Percentiles rank a stretch among this genome's conserved stretches.
Conservation (phyloP, 2,113 vertebrate species). For the Catharus minimus region DNA sequence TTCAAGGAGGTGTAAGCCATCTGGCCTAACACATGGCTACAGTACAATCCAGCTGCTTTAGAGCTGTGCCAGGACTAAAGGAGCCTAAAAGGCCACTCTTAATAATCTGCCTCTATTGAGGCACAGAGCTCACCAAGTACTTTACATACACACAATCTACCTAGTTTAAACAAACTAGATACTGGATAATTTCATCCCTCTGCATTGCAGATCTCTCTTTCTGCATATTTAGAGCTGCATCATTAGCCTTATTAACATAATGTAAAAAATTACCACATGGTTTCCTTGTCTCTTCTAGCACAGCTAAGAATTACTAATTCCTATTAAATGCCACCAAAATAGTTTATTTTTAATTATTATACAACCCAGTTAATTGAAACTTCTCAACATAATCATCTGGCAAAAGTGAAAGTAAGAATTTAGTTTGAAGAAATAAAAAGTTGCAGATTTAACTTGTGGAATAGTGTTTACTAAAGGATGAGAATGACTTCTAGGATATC, state of each 20-base stretch:
- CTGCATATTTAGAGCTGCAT: not conserved
- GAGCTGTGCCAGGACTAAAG: not conserved
- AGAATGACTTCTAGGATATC: not conserved
- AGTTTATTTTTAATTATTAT: not conserved
- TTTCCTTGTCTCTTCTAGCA: not conserved
- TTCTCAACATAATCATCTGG: not conserved
- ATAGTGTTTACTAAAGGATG: not conserved
- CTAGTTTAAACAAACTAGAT: not conserved
- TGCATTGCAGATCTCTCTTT: not conserved
- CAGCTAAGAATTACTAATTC: not conserved
- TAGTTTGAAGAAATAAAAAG: not conserved
- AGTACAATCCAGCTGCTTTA: not conserved
- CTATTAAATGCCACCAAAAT: not conserved
- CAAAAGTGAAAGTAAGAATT: not conserved
- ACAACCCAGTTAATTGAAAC: not conserved
- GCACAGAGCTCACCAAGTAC: not conserved
- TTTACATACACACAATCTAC: rapidly evolving
- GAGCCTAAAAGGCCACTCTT: not conserved
- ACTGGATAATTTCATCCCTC: not conserved
- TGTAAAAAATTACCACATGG: not conserved
- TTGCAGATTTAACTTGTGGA: not conserved
- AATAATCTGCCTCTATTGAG: not conserved
- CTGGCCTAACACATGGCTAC: not conserved
- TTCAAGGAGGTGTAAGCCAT: not conserved
- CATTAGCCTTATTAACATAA: not conserved